phyloP scores from a whole-genome alignment of 1,140 invertebrate genomes.

The Zaprionus nigranus region DNA sequence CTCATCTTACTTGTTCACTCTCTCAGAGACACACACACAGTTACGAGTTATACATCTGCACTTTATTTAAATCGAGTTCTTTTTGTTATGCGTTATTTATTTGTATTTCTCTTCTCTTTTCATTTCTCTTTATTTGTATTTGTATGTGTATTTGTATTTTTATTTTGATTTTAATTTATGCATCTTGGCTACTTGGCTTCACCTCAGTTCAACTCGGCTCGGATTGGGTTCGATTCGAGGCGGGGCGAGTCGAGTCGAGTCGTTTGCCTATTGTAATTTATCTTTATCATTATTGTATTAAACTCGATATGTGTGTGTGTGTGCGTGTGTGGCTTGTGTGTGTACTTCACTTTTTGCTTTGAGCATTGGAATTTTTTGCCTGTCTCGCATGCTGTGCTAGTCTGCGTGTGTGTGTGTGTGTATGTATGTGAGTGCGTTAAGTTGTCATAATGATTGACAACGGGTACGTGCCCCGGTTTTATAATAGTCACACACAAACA shows the following conservation, averaged over 20 bases:
- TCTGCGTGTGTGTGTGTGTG: conserved; percentile 22
- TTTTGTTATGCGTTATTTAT: conserved; percentile 40
- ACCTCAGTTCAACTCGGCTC: conserved; percentile 11
- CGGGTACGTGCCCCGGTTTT: conserved; percentile 53
- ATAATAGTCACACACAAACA: conserved; percentile 18
- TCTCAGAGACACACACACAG: neutral
- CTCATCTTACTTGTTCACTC: too few species aligned
- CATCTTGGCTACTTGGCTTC: conserved; percentile 52
- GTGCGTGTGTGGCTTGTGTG: conserved; percentile 24
- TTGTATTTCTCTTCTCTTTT: conserved; percentile 5
- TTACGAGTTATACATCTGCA: conserved; percentile 31
- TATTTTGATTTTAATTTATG: conserved; percentile 48
- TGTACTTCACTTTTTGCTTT: conserved; percentile 35
- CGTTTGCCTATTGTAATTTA: conserved; percentile 55
- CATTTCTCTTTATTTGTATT: neutral
- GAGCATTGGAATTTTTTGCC: conserved; percentile 21
- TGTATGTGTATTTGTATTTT: neutral
- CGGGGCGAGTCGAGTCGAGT: neutral
- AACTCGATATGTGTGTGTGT: conserved; percentile 4
- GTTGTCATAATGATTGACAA: conserved; percentile 67
- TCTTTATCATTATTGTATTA: conserved; percentile 58
- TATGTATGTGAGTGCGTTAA: conserved; percentile 54
- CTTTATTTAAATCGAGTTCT: conserved; percentile 42
- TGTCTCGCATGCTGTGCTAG: conserved; percentile 2
- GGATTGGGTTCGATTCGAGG: neutral